Conservation (phyloP, 2,888 invertebrate species). For the Cephus nigrinus region DNA sequence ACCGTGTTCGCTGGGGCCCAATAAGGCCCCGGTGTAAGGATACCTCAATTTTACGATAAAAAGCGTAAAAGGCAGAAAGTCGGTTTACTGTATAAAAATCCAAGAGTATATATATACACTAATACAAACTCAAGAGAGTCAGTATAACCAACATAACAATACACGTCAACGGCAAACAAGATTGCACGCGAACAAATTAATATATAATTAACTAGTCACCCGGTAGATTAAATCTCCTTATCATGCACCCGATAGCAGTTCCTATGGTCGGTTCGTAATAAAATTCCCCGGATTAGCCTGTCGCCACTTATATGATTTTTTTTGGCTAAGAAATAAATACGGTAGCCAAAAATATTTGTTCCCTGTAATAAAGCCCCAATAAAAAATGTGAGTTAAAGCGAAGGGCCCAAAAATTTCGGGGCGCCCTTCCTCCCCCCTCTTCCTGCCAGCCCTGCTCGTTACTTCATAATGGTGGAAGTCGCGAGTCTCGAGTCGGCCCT, state of each 20-base stretch:
- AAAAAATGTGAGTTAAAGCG: neutral
- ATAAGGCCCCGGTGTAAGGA: slow-evolving; percentile 1
- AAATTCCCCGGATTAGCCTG: neutral
- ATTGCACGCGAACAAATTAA: slow-evolving; percentile 62
- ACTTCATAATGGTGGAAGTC: neutral
- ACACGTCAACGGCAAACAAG: slow-evolving; percentile 25
- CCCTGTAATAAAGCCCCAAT: neutral
- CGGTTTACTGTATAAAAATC: neutral
- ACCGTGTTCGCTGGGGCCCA: neutral
- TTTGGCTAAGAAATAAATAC: neutral
- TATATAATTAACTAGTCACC: slow-evolving; percentile 62
- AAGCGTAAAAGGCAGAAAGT: slow-evolving; percentile 1
- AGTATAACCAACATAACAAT: slow-evolving; percentile 28
- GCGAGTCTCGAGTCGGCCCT: slow-evolving; percentile 24
- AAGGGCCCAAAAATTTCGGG: neutral
- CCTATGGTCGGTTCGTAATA: slow-evolving; percentile 41
- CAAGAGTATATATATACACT: neutral
- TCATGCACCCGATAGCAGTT: slow-evolving; percentile 50
- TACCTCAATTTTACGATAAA: slow-evolving; percentile 10
- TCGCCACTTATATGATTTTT: neutral
- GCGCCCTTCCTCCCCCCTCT: no score
- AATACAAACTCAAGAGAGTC: no score
- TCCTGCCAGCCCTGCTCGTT: neutral
- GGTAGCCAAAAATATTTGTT: neutral
- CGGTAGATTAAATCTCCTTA: slow-evolving; percentile 59